Percentiles rank a stretch among this genome's conserved stretches.
These are phyloP conservation scores for Drosophila multiciliata DNA, from an alignment of 2,888 invertebrate genomes.

Conservation along the genomic window DNA sequence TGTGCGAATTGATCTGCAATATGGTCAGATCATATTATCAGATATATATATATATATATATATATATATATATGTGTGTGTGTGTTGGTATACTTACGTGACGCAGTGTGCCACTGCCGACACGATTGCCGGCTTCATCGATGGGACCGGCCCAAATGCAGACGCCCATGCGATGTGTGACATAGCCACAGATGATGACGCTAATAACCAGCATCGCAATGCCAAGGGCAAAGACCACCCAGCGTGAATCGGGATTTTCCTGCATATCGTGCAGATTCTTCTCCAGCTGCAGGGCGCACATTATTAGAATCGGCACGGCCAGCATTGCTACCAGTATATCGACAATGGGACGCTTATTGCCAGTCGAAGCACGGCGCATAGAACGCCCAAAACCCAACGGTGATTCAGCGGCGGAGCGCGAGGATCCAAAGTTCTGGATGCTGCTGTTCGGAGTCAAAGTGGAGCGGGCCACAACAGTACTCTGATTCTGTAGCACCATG, in stretches of 20 bases:
- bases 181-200: conserved; percentile 85
- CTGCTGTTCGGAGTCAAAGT: conserved; percentile 61
- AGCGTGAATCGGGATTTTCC: conserved; percentile 81
- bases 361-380: conserved; percentile 40
- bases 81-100: conserved; percentile 67
- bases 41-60: neutral
- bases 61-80: neutral
- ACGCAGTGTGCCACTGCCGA: conserved; percentile 62
- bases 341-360: conserved; percentile 82
- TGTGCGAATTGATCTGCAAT: conserved; percentile 84
- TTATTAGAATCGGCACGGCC: conserved; percentile 84
- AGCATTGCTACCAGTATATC: conserved; percentile 85
- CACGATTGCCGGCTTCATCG: conserved; percentile 81
- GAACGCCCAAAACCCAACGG: conserved; percentile 23
- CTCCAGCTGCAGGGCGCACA: conserved; percentile 85
- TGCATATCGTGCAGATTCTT: conserved; percentile 85
- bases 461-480: conserved; percentile 75
- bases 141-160: conserved; percentile 85
- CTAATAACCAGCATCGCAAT: conserved; percentile 84
- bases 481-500: conserved; percentile 83
- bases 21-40: neutral
- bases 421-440: conserved; percentile 54
- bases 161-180: conserved; percentile 85
- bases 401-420: conserved; percentile 11
- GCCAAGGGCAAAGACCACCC: conserved; percentile 85